Evolutionary conservation across 2,113 vertebrate genomes (phyloP).

Genomic region (Microcebus ravelobensis): DNA sequence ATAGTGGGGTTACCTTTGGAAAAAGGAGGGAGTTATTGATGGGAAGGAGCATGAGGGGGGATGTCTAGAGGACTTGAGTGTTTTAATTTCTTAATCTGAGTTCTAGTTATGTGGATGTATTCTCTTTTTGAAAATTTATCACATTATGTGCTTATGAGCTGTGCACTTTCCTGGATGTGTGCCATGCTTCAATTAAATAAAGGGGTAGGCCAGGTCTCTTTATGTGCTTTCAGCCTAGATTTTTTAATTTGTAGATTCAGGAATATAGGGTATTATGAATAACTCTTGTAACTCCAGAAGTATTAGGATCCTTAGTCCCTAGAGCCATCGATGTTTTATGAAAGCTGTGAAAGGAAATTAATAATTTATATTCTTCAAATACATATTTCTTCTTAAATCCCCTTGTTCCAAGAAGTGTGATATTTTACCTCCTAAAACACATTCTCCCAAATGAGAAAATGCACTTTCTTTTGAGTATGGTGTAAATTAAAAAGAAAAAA

Average conservation of each 20-base stretch:
- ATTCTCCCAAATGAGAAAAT: conserved; percentile 18
- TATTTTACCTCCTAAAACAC: neutral
- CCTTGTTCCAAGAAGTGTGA: neutral
- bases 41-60: neutral
- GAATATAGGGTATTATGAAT: neutral
- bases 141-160: neutral
- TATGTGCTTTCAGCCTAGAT: neutral
- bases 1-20: neutral
- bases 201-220: neutral
- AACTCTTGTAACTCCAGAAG: neutral
- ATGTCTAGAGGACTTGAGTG: neutral
- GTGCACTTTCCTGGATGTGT: neutral
- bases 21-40: neutral
- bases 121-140: neutral
- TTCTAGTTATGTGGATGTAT: neutral
- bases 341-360: conserved; percentile 57
- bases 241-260: conserved; percentile 37
- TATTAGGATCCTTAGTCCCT: neutral
- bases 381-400: conserved; percentile 1
- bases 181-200: neutral
- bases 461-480: neutral
- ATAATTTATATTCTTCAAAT: conserved; percentile 58
- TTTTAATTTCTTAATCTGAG: neutral
- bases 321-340: conserved; percentile 37
- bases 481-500: conserved; percentile 27